These are phyloP conservation scores for Helicolenus hilgendorfi DNA, from an alignment of 2,797 vertebrate genomes.

Conservation along the genomic window DNA sequence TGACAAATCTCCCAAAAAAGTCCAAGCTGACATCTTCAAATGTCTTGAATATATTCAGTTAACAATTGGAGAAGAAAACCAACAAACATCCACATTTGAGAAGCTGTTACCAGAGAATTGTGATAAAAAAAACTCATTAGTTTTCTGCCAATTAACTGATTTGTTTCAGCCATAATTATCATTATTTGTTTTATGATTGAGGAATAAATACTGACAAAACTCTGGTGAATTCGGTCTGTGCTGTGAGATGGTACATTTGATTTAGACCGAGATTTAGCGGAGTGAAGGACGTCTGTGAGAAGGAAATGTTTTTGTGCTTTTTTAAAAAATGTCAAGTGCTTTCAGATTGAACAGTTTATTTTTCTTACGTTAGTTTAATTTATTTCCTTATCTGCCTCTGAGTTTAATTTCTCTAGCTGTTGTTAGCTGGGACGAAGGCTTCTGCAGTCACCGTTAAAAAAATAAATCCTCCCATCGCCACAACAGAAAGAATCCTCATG, in stretches of 20 bases:
- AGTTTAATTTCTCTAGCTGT: background rate
- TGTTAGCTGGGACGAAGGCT: background rate
- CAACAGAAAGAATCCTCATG: background rate
- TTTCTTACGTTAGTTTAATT: background rate
- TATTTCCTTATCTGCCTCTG: background rate
- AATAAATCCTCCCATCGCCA: background rate
- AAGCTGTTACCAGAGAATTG: background rate
- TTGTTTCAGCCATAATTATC: background rate
- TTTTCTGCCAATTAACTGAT: background rate
- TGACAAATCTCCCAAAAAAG: background rate
- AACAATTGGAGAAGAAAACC: too few relatives aligned
- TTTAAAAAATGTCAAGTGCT: background rate
- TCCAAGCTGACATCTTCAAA: too few relatives aligned
- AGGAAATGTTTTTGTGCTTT: background rate
- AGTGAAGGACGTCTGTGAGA: background rate
- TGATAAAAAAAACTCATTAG: background rate
- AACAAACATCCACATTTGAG: background rate
- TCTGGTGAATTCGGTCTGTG: background rate
- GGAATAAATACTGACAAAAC: background rate
- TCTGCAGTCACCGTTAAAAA: background rate
- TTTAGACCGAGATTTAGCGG: background rate
- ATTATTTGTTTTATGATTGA: background rate
- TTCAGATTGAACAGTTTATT: background rate
- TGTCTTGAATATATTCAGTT: too few relatives aligned
- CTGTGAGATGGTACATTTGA: background rate